Evolutionary conservation across 2,888 invertebrate genomes (phyloP).

Genomic region (Chrysina gloriosa): DNA sequence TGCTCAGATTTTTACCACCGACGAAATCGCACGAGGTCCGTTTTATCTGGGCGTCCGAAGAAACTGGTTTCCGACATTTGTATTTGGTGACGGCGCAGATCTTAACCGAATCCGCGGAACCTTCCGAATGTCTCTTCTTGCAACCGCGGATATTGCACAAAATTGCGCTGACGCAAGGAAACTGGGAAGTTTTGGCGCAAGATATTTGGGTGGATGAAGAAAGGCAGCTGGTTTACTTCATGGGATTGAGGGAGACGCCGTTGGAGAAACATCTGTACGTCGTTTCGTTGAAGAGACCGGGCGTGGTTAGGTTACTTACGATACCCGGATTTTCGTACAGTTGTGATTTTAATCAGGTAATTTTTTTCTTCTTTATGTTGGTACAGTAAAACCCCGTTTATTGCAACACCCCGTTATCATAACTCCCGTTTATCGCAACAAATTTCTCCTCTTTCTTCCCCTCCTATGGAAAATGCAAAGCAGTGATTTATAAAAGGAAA

Average conservation of each 20-base stretch:
- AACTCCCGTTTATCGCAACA: no score
- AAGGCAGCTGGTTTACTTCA: conserved; percentile 87
- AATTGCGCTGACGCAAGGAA: conserved; percentile 83
- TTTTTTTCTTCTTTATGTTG: conserved; percentile 40
- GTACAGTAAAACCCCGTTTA: no score
- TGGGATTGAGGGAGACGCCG: conserved; percentile 89
- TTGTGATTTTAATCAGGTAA: conserved; percentile 82
- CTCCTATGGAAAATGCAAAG: no score
- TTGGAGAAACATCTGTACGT: conserved; percentile 94
- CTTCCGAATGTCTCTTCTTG: conserved; percentile 66
- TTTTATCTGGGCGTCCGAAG: conserved; percentile 95
- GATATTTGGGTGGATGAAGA: conserved; percentile 89
- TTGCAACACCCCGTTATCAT: no score
- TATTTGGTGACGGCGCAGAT: conserved; percentile 80
- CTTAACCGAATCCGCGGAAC: conserved; percentile 65
- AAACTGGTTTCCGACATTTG: conserved; percentile 89
- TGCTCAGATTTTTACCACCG: conserved; percentile 83
- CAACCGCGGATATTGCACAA: conserved; percentile 76
- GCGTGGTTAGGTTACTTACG: conserved; percentile 81
- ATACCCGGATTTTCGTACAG: conserved; percentile 87
- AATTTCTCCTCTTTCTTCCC: no score
- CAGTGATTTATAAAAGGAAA: no score
- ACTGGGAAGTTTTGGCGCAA: conserved; percentile 92
- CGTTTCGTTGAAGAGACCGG: conserved; percentile 78
- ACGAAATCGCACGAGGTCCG: conserved; percentile 66